A percentile compares a stretch with the other conserved stretches of the same genome.
phyloP scores from a whole-genome alignment of 1,140 invertebrate species.

The Phenacoccus solenopsis region DNA sequence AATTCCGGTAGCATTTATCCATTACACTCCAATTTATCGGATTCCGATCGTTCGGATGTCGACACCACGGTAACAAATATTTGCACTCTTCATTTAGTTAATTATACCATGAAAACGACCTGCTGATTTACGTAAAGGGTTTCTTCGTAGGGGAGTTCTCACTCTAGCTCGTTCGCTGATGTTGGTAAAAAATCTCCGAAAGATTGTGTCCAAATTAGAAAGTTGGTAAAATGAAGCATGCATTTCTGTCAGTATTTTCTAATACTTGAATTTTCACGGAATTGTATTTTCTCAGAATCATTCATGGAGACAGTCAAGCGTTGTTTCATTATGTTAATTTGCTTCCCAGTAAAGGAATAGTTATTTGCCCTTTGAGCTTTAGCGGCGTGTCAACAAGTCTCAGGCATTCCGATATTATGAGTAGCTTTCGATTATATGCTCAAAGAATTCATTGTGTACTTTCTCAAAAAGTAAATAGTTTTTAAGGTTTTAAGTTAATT shows the following conservation, averaged over 20 bases:
- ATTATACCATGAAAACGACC: neutral
- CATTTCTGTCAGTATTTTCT: too few species aligned
- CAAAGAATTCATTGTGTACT: neutral
- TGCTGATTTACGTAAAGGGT: neutral
- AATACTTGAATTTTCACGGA: too few species aligned
- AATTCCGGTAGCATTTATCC: slow-evolving; percentile 13
- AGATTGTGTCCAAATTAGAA: neutral
- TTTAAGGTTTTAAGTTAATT: neutral
- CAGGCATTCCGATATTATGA: neutral
- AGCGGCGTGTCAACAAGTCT: neutral
- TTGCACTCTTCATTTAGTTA: neutral
- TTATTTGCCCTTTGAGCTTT: neutral
- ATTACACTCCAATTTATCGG: slow-evolving; percentile 31
- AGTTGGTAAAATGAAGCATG: neutral
- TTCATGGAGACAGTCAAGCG: neutral
- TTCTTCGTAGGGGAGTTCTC: neutral
- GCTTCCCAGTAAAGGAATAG: neutral
- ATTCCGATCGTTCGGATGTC: slow-evolving; percentile 34
- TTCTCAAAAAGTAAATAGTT: slow-evolving; percentile 1
- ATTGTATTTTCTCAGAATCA: neutral
- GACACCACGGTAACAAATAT: slow-evolving; percentile 31
- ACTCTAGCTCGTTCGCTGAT: neutral
- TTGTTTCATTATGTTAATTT: neutral
- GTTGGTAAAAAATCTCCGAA: neutral
- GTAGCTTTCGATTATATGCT: neutral